These are phyloP conservation scores for Disparrhopalites patrizii DNA, from an alignment of 2,888 invertebrate species.

Conservation along the genomic window DNA sequence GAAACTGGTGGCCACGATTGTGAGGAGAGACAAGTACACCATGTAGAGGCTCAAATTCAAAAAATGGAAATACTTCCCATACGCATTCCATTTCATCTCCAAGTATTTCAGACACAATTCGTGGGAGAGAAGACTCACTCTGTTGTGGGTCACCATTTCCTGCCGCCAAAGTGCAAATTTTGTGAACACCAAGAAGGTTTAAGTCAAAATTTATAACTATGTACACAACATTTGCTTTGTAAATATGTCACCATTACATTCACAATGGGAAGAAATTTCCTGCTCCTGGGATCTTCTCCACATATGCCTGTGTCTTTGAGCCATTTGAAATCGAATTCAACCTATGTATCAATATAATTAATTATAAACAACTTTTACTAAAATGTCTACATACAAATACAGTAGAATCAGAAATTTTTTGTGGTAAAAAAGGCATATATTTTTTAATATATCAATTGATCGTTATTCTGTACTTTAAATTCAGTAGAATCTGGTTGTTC, in stretches of 20 bases:
- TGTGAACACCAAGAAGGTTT: too few species aligned
- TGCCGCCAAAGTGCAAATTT: too few species aligned
- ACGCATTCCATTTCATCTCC: constrained; percentile 87
- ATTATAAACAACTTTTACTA: background rate
- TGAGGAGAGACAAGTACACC: constrained; percentile 72
- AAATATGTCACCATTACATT: too few species aligned
- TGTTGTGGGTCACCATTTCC: constrained; percentile 81
- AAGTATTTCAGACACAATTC: constrained; percentile 80
- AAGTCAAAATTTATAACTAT: too few species aligned
- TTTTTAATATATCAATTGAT: too few species aligned
- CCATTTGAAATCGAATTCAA: constrained; percentile 47
- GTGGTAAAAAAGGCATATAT: too few species aligned
- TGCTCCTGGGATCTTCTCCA: constrained; percentile 18
- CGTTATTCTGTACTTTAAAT: constrained; percentile 5
- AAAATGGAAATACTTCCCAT: constrained; percentile 81
- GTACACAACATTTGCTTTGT: too few species aligned
- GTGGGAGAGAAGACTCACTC: constrained; percentile 77
- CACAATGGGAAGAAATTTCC: constrained; percentile 44
- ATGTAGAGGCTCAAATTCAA: constrained; percentile 75
- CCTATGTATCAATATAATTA: constrained; percentile 23
- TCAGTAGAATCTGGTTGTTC: constrained; percentile 27
- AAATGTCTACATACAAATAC: background rate
- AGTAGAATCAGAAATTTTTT: too few species aligned
- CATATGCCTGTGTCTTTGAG: constrained; percentile 22
- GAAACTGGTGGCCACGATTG: constrained; percentile 62